Percentiles rank a stretch among this genome's conserved stretches.
Evolutionary conservation across 2,888 invertebrate species (phyloP).

Genomic region (Lampropteryx suffumata): DNA sequence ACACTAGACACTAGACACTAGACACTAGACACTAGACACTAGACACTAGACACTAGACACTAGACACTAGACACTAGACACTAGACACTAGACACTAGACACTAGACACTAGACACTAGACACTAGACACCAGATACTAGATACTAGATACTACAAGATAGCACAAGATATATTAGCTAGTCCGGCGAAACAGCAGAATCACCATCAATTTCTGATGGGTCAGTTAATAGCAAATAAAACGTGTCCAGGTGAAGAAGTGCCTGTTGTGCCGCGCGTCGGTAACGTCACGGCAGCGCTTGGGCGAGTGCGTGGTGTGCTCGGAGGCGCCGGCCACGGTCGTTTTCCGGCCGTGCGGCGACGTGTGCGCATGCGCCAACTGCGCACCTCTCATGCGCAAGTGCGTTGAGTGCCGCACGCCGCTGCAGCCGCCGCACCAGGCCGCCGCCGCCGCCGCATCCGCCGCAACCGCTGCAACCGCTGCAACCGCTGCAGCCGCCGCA

Average conservation of each 20-base stretch:
- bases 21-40: too few relatives aligned
- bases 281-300: conserved; percentile 90
- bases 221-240: too few relatives aligned
- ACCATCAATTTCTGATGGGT: too few relatives aligned
- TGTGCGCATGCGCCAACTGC: conserved; percentile 94
- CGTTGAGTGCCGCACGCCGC: conserved; percentile 95
- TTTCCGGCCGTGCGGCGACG: conserved; percentile 97
- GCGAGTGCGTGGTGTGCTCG: conserved; percentile 98
- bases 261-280: conserved; percentile 95
- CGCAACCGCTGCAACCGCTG: conserved; percentile 47
- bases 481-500: conserved; percentile 17
- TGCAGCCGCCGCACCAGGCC: conserved; percentile 62
- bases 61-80: too few relatives aligned
- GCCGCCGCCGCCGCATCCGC: conserved; percentile 39
- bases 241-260: conserved; percentile 98
- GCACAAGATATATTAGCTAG: too few relatives aligned
- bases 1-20: too few relatives aligned
- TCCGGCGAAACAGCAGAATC: too few relatives aligned
- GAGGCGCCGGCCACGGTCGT: conserved; percentile 95
- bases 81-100: too few relatives aligned
- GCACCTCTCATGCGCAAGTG: conserved; percentile 98
- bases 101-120: too few relatives aligned
- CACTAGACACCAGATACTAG: too few relatives aligned
- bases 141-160: too few relatives aligned
- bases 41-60: too few relatives aligned